Conservation (phyloP, 1,140 invertebrate genomes). For the Patella vulgata region DNA sequence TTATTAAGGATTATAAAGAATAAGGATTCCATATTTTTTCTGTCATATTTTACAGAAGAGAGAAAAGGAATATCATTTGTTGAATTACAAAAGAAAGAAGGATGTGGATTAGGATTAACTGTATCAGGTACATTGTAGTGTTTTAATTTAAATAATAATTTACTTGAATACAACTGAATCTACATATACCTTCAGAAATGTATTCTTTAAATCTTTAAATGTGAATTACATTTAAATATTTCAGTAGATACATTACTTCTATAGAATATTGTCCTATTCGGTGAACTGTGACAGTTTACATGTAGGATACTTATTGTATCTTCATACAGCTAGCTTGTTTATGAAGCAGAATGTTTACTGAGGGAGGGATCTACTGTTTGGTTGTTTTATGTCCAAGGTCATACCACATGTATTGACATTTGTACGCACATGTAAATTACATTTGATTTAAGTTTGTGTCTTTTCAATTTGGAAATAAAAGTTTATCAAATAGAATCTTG, state of each 20-base stretch:
- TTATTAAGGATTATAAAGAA: no score
- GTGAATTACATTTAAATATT: neutral
- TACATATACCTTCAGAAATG: neutral
- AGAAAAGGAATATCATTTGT: slow-evolving; percentile 49
- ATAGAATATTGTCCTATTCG: neutral
- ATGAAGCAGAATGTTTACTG: no score
- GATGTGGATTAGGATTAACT: slow-evolving; percentile 61
- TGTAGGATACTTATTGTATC: neutral
- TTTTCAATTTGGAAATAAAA: no score
- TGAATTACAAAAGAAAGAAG: slow-evolving; percentile 59
- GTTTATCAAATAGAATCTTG: no score
- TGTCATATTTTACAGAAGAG: slow-evolving; percentile 47
- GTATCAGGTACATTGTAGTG: slow-evolving; percentile 54
- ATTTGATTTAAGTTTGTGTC: no score
- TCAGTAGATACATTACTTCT: neutral
- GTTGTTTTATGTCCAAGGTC: no score
- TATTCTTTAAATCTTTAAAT: neutral
- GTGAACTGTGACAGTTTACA: neutral
- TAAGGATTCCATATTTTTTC: no score
- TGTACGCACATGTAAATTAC: no score
- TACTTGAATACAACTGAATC: neutral
- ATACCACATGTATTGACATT: no score
- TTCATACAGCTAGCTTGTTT: no score
- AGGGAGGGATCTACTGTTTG: no score
- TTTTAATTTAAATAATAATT: neutral